Evolutionary conservation across 2,113 vertebrate species (phyloP).

Genomic region (Cnemophilus loriae): DNA sequence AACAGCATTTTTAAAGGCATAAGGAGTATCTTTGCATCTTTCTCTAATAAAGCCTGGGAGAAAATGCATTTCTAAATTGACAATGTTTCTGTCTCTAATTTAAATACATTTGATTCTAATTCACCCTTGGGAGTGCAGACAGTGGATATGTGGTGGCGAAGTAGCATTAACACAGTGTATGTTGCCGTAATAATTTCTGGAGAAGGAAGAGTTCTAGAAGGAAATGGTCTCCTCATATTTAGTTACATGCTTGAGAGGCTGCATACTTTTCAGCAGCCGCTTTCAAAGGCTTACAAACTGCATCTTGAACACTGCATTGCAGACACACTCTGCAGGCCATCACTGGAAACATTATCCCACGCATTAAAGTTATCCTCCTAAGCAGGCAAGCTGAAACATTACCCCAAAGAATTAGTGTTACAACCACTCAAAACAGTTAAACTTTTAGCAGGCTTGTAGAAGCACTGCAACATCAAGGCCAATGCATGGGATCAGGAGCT

Average conservation of each 20-base stretch:
- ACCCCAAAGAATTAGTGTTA: not conserved
- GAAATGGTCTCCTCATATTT: not conserved
- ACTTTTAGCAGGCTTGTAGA: not conserved
- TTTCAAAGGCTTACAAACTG: not conserved
- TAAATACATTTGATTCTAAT: slow-evolving; percentile 7
- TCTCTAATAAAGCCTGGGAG: not conserved
- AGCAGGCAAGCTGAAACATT: not conserved
- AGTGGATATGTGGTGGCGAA: not conserved
- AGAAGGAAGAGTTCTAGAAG: not conserved
- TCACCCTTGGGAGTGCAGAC: not conserved
- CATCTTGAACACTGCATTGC: not conserved
- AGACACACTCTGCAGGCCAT: not conserved
- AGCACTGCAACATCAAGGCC: not conserved
- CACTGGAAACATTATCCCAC: not conserved
- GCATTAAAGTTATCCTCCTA: not conserved
- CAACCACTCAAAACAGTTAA: not conserved
- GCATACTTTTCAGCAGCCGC: not conserved
- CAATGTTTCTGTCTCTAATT: not conserved
- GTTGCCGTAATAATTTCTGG: not conserved
- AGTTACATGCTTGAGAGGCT: not conserved
- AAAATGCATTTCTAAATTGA: slow-evolving; percentile 1
- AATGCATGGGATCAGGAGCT: not conserved
- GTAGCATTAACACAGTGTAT: not conserved
- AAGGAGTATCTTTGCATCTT: not conserved
- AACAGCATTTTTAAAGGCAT: not conserved